Conservation (phyloP, 2,797 vertebrate species). For the Falco naumanni region DNA sequence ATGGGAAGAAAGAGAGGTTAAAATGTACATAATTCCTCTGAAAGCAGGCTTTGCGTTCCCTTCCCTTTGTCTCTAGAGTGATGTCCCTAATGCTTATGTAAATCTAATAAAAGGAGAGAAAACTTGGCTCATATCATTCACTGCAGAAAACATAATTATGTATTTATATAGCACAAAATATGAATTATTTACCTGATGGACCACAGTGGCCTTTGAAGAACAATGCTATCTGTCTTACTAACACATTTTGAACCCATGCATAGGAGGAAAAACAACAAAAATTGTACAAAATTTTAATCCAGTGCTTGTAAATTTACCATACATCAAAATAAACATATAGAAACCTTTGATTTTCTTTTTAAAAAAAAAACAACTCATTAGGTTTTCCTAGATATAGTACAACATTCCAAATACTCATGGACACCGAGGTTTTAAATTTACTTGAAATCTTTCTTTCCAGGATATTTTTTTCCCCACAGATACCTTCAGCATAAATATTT, state of each 20-base stretch:
- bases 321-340: not conserved
- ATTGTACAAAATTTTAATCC: not conserved
- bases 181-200: slow-evolving; percentile 59
- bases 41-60: not conserved
- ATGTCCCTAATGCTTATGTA: not conserved
- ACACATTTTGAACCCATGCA: not conserved
- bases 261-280: not conserved
- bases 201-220: not conserved
- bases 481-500: not conserved
- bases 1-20: not conserved
- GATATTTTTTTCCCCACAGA: not conserved
- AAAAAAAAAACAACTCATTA: not conserved
- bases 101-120: not conserved
- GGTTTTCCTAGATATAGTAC: not conserved
- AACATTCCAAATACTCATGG: not conserved
- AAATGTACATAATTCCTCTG: not conserved
- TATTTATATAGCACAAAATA: slow-evolving; percentile 39
- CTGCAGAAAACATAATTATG: not conserved
- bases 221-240: slow-evolving; percentile 13
- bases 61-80: not conserved
- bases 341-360: not conserved
- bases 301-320: not conserved
- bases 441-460: not conserved
- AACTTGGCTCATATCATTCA: not conserved
- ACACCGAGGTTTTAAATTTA: not conserved